phyloP scores from a whole-genome alignment of 2,888 invertebrate genomes.

The Yponomeuta evonymella region DNA sequence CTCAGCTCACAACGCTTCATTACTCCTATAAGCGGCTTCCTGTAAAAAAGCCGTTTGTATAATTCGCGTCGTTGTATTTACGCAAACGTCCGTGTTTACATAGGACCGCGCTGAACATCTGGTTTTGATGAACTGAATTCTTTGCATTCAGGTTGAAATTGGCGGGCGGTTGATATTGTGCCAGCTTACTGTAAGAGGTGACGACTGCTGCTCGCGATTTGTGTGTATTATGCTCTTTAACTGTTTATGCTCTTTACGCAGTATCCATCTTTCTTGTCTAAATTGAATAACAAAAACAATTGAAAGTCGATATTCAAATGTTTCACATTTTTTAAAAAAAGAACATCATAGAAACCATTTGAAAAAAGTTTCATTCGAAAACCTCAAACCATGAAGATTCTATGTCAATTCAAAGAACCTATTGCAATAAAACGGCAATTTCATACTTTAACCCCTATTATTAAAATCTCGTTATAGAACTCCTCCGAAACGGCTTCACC shows the following conservation, averaged over 20 bases:
- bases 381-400: too few species aligned
- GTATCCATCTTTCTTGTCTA: too few species aligned
- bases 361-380: too few species aligned
- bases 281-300: too few species aligned
- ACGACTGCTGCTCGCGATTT: slow-evolving; percentile 52
- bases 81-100: slow-evolving; percentile 54
- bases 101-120: slow-evolving; percentile 60
- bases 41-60: slow-evolving; percentile 1
- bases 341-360: too few species aligned
- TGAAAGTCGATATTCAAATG: too few species aligned
- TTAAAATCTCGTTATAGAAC: too few species aligned
- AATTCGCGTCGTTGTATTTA: slow-evolving; percentile 1
- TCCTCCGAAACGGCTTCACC: too few species aligned
- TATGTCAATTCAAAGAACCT: too few species aligned
- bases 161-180: slow-evolving; percentile 70
- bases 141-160: slow-evolving; percentile 55
- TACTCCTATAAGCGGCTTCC: neutral
- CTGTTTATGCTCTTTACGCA: neutral
- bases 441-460: too few species aligned
- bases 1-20: neutral
- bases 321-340: too few species aligned
- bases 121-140: slow-evolving; percentile 73
- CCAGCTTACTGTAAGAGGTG: slow-evolving; percentile 74
- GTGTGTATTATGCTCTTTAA: slow-evolving; percentile 7
- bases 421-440: too few species aligned